A percentile compares a stretch with the other conserved stretches of the same genome.
Evolutionary conservation across 2,113 vertebrate genomes (phyloP).

Genomic region (Microcebus jonahi): DNA sequence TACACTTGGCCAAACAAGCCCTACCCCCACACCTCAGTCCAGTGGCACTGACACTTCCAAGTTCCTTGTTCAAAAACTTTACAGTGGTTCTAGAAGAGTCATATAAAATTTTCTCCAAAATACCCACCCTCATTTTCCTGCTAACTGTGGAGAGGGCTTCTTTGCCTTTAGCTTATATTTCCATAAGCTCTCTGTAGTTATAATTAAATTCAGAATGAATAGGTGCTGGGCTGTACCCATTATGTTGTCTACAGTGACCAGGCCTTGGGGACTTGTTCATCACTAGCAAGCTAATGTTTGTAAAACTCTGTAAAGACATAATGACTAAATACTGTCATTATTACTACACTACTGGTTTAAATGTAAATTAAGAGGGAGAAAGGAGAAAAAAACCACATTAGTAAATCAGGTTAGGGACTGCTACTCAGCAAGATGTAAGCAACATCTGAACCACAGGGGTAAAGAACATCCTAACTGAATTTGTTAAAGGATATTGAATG

Average conservation of each 20-base stretch:
- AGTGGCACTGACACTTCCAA: background rate
- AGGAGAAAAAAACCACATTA: constrained; percentile 42
- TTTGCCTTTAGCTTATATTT: background rate
- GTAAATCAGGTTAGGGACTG: background rate
- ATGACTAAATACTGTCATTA: constrained; percentile 46
- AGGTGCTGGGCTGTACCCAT: background rate
- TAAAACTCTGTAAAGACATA: constrained; percentile 9
- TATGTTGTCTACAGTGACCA: constrained; percentile 20
- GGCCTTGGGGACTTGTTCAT: constrained; percentile 38
- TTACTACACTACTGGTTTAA: background rate
- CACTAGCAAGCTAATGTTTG: constrained; percentile 12
- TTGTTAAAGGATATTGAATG: background rate
- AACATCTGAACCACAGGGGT: constrained; percentile 32
- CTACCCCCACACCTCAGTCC: background rate
- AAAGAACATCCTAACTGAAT: background rate
- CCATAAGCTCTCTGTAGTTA: background rate
- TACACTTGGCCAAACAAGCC: background rate
- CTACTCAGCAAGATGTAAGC: background rate
- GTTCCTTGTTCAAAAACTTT: background rate
- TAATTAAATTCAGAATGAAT: background rate
- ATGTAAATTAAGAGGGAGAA: constrained; percentile 61
- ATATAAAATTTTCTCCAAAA: background rate
- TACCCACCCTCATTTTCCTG: background rate
- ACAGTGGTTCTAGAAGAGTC: background rate
- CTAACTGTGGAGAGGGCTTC: background rate